phyloP scores from a whole-genome alignment of 92 coral and sea anemone species.

The Actinernus sp. region DNA sequence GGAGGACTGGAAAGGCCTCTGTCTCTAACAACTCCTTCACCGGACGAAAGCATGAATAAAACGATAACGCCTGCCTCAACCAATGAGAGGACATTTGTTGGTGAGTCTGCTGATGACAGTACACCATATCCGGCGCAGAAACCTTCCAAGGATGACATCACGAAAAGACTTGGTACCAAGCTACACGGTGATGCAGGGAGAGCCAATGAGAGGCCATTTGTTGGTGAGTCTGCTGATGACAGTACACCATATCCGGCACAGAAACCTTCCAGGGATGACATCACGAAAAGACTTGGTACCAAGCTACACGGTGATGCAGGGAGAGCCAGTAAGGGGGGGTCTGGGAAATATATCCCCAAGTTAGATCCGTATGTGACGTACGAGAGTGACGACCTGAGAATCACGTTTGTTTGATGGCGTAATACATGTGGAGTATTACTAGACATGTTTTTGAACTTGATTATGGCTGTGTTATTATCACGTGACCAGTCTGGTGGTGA shows the following conservation, averaged over 20 bases:
- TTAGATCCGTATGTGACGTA: slow-evolving; percentile 85
- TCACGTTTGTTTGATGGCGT: slow-evolving; percentile 91
- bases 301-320: slow-evolving; percentile 16
- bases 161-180: slow-evolving; percentile 32
- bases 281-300: slow-evolving; percentile 29
- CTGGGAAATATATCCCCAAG: slow-evolving; percentile 58
- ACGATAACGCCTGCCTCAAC: slow-evolving; percentile 73
- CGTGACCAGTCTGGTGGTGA: no score
- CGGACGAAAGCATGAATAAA: slow-evolving; percentile 42
- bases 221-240: slow-evolving; percentile 56
- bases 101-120: slow-evolving; percentile 49
- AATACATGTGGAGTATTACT: no score
- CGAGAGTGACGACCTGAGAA: slow-evolving; percentile 84
- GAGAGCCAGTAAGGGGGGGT: slow-evolving; percentile 22
- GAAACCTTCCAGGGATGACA: slow-evolving; percentile 35
- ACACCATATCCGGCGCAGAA: slow-evolving; percentile 59
- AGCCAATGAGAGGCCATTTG: slow-evolving; percentile 72
- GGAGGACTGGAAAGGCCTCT: slow-evolving; percentile 9
- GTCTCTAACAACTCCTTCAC: slow-evolving; percentile 11
- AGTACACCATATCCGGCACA: slow-evolving; percentile 52
- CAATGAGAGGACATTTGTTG: slow-evolving; percentile 75
- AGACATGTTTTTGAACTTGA: no score
- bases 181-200: no score
- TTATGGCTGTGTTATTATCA: no score
- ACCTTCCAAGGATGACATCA: slow-evolving; percentile 29